These are phyloP conservation scores for Nomada hirtipes DNA, from an alignment of 2,888 invertebrate species.

Conservation along the genomic window DNA sequence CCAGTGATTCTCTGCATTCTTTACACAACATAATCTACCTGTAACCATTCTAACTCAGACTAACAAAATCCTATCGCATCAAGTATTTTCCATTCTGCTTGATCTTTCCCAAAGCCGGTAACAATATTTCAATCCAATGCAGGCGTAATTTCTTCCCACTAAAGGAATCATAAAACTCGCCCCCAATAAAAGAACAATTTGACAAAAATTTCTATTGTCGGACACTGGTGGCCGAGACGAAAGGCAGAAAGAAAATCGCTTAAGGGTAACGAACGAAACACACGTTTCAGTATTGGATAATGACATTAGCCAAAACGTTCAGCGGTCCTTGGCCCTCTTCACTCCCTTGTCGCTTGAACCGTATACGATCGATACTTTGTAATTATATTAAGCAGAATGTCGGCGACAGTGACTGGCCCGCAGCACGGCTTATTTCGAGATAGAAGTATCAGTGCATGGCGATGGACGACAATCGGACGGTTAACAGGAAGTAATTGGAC, in stretches of 20 bases:
- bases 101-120: too few species aligned
- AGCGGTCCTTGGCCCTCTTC: constrained; percentile 44
- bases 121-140: too few species aligned
- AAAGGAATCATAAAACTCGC: too few species aligned
- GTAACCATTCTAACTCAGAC: too few species aligned
- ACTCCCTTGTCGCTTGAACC: constrained; percentile 31
- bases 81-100: too few species aligned
- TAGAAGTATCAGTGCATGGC: constrained; percentile 66
- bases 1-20: too few species aligned
- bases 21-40: too few species aligned
- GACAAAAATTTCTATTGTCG: neutral
- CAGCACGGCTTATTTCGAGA: constrained; percentile 68
- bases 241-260: neutral
- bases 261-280: constrained; percentile 7
- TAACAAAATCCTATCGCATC: too few species aligned
- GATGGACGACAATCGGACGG: constrained; percentile 71
- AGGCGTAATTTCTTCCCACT: too few species aligned
- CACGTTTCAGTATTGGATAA: constrained; percentile 55
- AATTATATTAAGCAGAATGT: constrained; percentile 76
- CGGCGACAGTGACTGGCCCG: constrained; percentile 58
- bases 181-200: neutral
- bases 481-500: constrained; percentile 74
- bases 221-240: too few species aligned
- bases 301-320: constrained; percentile 67
- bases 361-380: constrained; percentile 72